Conservation (phyloP, 2,888 invertebrate genomes). For the Diaphora mendica region DNA sequence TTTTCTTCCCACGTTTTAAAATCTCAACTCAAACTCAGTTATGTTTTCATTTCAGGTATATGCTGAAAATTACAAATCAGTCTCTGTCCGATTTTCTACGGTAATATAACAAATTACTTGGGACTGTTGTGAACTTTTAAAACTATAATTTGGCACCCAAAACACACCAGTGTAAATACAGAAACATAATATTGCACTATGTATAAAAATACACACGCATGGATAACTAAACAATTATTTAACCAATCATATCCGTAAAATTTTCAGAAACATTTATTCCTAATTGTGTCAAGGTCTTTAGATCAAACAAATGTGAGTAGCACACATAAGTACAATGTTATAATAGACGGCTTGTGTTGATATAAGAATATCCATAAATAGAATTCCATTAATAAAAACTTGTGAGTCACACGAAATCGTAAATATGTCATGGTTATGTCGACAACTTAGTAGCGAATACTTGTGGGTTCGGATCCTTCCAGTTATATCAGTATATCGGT, state of each 20-base stretch:
- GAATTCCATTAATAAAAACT: neutral
- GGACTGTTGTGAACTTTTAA: too few species aligned
- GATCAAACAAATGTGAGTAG: neutral
- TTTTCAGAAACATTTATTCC: neutral
- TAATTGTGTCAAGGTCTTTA: neutral
- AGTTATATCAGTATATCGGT: neutral
- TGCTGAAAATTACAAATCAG: neutral
- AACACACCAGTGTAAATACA: too few species aligned
- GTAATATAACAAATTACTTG: neutral
- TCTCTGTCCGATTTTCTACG: neutral
- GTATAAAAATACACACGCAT: neutral
- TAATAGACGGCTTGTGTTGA: neutral
- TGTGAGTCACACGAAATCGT: neutral
- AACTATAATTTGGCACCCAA: neutral
- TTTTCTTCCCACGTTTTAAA: neutral
- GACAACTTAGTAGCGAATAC: neutral
- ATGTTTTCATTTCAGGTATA: too few species aligned
- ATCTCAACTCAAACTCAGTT: neutral
- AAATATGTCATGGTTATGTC: neutral
- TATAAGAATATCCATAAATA: neutral
- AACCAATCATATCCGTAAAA: neutral
- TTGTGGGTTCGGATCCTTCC: neutral
- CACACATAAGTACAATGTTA: neutral
- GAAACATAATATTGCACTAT: neutral
- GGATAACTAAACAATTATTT: neutral